Evolutionary conservation across 1,140 invertebrate species (phyloP).

Genomic region (Tigriopus japonicus): DNA sequence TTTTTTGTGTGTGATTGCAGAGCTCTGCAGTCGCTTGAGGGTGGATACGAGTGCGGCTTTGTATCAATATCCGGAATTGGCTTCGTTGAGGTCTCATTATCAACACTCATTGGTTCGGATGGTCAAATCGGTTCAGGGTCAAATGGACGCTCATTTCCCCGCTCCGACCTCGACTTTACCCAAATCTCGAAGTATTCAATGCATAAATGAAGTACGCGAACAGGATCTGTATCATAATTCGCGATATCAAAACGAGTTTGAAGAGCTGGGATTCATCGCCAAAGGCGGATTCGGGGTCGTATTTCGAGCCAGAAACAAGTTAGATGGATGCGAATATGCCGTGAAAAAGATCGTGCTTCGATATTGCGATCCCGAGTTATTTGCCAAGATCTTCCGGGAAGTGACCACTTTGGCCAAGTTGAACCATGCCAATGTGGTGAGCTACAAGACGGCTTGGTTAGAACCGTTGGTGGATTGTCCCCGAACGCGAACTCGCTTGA

Average conservation of each 20-base stretch:
- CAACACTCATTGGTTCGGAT: too few relatives aligned
- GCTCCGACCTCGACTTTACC: too few relatives aligned
- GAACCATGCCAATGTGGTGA: slow-evolving; percentile 58
- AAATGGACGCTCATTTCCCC: too few relatives aligned
- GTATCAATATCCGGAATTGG: too few relatives aligned
- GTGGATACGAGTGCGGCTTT: too few relatives aligned
- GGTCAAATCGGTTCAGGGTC: too few relatives aligned
- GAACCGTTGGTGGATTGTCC: neutral
- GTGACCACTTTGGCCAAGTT: slow-evolving; percentile 55
- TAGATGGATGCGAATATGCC: slow-evolving; percentile 56
- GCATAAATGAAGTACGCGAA: too few relatives aligned
- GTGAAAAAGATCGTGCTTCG: slow-evolving; percentile 55
- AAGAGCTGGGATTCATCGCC: slow-evolving; percentile 47
- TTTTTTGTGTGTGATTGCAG: too few relatives aligned
- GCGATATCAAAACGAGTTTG: slow-evolving; percentile 50
- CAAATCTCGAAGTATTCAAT: too few relatives aligned
- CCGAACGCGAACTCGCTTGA: too few relatives aligned
- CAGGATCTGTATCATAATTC: slow-evolving; percentile 22
- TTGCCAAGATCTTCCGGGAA: slow-evolving; percentile 39
- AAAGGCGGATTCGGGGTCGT: slow-evolving; percentile 52
- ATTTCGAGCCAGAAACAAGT: slow-evolving; percentile 39
- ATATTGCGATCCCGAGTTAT: slow-evolving; percentile 24
- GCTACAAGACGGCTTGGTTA: slow-evolving; percentile 51
- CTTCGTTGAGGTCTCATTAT: too few relatives aligned
- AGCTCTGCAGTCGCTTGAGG: too few relatives aligned